Percentiles rank a stretch among this genome's conserved stretches.
These are phyloP conservation scores for Acrocephalus arundinaceus DNA, from an alignment of 2,113 vertebrate genomes.

Conservation along the genomic window DNA sequence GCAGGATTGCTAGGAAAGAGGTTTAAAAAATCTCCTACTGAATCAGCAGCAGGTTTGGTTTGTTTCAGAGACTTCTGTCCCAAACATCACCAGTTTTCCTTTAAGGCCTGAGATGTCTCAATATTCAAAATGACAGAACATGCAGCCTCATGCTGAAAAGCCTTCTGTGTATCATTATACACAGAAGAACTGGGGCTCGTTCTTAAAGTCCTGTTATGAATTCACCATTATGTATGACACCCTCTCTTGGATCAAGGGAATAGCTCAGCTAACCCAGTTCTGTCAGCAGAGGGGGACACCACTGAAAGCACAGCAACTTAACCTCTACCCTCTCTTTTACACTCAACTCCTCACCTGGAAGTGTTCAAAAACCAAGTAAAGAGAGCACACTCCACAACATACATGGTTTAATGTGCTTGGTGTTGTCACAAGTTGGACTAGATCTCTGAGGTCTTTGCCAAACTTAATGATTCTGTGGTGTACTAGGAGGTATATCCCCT, in stretches of 20 bases:
- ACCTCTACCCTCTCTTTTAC: neutral
- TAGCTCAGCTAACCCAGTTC: neutral
- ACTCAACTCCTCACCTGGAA: neutral
- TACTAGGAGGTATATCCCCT: neutral
- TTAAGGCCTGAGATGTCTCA: neutral
- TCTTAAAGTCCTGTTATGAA: neutral
- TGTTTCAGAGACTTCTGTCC: neutral
- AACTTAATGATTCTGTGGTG: neutral
- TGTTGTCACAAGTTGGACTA: fast-evolving
- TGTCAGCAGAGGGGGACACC: neutral
- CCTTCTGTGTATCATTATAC: neutral
- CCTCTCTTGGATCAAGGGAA: neutral
- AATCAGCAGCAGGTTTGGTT: neutral
- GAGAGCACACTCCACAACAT: no score
- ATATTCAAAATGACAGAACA: neutral
- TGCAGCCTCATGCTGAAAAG: neutral
- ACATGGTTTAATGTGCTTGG: neutral
- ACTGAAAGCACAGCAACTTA: neutral
- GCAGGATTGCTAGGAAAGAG: neutral
- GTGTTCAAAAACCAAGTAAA: neutral
- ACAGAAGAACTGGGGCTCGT: fast-evolving
- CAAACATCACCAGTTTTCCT: neutral
- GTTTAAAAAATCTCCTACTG: neutral
- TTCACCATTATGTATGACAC: neutral
- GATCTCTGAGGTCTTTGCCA: neutral